Evolutionary conservation across 2,888 invertebrate species (phyloP).

Genomic region (Stenurella melanura): DNA sequence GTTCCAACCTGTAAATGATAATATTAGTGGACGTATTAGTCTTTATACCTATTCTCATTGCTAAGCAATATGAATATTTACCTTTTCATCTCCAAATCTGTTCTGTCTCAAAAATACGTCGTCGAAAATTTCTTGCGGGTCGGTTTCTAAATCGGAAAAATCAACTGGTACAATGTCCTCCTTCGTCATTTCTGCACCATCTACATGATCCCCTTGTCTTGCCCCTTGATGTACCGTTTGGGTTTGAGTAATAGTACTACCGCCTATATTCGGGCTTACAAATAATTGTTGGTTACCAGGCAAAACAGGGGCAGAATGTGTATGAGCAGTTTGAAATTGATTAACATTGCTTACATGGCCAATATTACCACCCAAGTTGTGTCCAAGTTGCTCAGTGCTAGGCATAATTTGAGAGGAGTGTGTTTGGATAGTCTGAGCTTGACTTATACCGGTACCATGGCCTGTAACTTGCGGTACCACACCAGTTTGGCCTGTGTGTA

Average conservation of each 20-base stretch:
- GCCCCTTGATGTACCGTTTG: background rate
- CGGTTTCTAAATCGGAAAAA: no score
- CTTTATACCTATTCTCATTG: background rate
- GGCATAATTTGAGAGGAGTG: background rate
- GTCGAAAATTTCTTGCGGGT: no score
- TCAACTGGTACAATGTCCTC: no score
- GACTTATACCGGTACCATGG: background rate
- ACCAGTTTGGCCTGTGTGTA: background rate
- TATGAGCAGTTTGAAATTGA: background rate
- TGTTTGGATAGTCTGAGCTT: background rate
- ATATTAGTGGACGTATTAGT: background rate
- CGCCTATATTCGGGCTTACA: background rate
- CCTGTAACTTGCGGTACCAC: background rate
- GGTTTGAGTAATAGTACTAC: background rate
- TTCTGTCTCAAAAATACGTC: background rate
- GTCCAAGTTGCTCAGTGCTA: background rate
- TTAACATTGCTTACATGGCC: background rate
- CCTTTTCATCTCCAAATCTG: conserved; percentile 2
- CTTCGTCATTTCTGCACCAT: no score
- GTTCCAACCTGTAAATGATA: conserved; percentile 11
- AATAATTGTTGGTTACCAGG: background rate
- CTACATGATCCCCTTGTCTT: background rate
- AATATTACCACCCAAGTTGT: background rate
- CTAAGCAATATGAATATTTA: background rate
- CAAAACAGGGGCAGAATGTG: background rate